Base-by-base conservation (phyloP, 2,797 vertebrate genomes). In the Acrocephalus scirpaceus region DNA sequence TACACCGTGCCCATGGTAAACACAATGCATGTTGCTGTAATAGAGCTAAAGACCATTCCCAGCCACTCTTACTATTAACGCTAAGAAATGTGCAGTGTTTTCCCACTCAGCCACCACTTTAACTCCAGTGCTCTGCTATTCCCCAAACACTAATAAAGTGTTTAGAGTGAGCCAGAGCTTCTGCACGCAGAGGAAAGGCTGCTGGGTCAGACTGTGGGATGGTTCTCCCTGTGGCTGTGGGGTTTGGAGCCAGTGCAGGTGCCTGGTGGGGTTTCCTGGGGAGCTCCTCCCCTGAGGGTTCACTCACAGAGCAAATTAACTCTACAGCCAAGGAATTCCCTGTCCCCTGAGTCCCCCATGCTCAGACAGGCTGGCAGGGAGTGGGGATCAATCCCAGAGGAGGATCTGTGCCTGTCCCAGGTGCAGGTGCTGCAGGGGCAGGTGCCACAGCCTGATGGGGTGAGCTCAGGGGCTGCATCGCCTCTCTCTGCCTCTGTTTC, bases 361-460 rank as follows among this genome's bases (percentile, higher is more conserved):
- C 51, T 19, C 61, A 23, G 47, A 13, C 45, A 64, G 75, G 50
- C 44, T 29, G 75, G 48, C 65, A 30, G 11, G 15, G 34, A 0
- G 1, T 4, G 29, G 19, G 38, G 47, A 16, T 51, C 29, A 32
- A 1, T 32, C 23, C 67, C 34, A 17, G 57, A 10, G 19, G 19
- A 48, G 64, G 53, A 15, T 50, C 30, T 0, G 0, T 4, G 29
- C 0, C 0, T 6, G 29, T 19, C 5, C 13, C 56, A 11, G 27
- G 27, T 19, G 51, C 58, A 48, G 61, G 27, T 21, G 47, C 62
- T 56, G 54, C 26, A 27, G n/a, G 53, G 40, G 9, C 48, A 32
- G 66, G 3, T 21, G 44, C 29, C 73, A 10, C n/a, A 29, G 54
- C 23, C 62, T 13, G 27, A 3, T 3, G 27, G 36, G 54, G 7